A percentile compares a stretch with the other conserved stretches of the same genome.
Conservation (phyloP, 2,797 vertebrate genomes). For the Acrocephalus scirpaceus region DNA sequence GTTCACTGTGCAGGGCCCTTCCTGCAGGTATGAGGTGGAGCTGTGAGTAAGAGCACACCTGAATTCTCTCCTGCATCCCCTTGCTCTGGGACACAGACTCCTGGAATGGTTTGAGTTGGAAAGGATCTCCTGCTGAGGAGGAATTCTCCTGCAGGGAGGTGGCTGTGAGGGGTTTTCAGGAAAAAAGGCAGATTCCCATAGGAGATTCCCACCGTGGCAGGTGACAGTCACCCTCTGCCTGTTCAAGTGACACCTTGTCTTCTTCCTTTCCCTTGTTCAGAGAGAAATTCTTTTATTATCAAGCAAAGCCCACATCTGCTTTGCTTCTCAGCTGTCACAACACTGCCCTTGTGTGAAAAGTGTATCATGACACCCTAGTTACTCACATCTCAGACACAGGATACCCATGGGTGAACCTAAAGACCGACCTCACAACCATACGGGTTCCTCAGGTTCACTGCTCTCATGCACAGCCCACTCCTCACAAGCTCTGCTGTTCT, state of each 20-base stretch:
- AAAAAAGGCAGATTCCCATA: background rate
- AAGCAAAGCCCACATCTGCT: background rate
- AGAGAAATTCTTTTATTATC: background rate
- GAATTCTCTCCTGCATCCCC: background rate
- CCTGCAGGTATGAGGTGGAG: rapidly evolving
- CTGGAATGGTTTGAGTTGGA: background rate
- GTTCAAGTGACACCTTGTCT: background rate
- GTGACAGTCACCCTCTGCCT: background rate
- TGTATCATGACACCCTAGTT: background rate
- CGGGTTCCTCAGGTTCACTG: background rate
- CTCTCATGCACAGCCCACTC: background rate
- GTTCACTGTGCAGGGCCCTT: background rate
- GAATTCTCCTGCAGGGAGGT: background rate
- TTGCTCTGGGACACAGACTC: background rate
- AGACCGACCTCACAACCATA: background rate
- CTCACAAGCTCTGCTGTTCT: background rate
- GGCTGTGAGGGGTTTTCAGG: background rate
- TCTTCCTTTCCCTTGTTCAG: background rate
- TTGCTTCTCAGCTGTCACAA: background rate
- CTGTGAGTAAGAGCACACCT: background rate
- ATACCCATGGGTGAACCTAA: background rate
- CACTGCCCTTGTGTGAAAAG: background rate
- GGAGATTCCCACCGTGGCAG: background rate
- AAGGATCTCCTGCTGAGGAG: background rate
- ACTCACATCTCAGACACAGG: background rate